Evolutionary conservation across 2,888 invertebrate species (phyloP).

Genomic region (Xestoiulus laeticollis): DNA sequence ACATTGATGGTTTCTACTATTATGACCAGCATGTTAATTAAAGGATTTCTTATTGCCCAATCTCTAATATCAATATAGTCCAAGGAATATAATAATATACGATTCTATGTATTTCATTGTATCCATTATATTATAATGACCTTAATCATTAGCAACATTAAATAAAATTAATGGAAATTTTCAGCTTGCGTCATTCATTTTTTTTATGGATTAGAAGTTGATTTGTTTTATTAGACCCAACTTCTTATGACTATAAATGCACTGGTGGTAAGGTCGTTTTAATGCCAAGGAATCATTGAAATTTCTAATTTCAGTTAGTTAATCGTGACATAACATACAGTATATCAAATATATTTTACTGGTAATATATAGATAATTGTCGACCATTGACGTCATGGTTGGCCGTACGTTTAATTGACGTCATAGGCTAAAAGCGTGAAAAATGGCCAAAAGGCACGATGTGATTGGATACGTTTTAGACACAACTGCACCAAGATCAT

Average conservation of each 20-base stretch:
- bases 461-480: neutral
- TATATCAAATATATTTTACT: neutral
- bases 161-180: slow-evolving; percentile 1
- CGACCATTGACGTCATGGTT: neutral
- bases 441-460: neutral
- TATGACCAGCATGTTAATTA: no score
- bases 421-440: neutral
- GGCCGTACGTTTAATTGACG: neutral
- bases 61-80: no score
- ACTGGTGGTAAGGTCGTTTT: neutral
- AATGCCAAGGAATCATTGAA: neutral
- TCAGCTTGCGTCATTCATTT: neutral
- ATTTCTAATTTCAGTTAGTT: neutral
- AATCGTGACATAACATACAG: neutral
- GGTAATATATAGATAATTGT: neutral
- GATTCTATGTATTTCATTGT: neutral
- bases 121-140: neutral
- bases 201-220: neutral
- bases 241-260: neutral
- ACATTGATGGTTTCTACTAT: no score
- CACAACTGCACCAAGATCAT: neutral
- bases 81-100: no score
- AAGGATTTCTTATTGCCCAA: no score
- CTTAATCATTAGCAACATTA: neutral
- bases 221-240: neutral